phyloP scores from a whole-genome alignment of 2,113 vertebrate species.

The Oenanthe oenanthe region DNA sequence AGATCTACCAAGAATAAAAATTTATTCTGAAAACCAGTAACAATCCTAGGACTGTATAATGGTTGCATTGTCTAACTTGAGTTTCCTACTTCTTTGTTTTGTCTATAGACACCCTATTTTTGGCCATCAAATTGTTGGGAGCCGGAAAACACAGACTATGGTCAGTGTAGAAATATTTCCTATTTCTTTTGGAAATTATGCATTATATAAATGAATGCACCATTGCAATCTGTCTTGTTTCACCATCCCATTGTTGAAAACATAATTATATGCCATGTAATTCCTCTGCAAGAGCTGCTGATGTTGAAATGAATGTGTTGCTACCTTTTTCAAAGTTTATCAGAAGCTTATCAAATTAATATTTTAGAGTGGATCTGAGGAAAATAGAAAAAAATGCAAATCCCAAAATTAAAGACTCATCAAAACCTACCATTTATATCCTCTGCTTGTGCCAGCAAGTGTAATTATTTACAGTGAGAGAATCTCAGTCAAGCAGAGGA shows the following conservation, averaged over 20 bases:
- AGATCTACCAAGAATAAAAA: background rate
- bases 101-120: slow-evolving; percentile 93
- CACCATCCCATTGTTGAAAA: background rate
- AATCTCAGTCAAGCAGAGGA: background rate
- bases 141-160: slow-evolving; percentile 98
- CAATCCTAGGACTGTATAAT: background rate
- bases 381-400: background rate
- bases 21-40: background rate
- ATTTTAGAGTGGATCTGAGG: background rate
- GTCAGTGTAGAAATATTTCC: slow-evolving; percentile 77
- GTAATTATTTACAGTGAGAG: background rate
- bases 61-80: slow-evolving; percentile 54
- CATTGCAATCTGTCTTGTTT: slow-evolving; percentile 17
- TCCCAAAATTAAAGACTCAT: background rate
- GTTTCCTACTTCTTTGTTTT: slow-evolving; percentile 42
- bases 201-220: background rate
- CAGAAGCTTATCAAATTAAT: background rate
- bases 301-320: background rate
- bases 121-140: slow-evolving; percentile 99
- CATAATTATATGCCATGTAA: background rate
- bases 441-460: background rate
- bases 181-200: background rate
- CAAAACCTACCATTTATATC: background rate
- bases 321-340: slow-evolving; percentile 16
- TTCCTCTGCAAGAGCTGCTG: slow-evolving; percentile 18